Percentiles rank a stretch among this genome's conserved stretches.
Evolutionary conservation across 2,113 vertebrate genomes (phyloP).

Genomic region (Nestor notabilis): DNA sequence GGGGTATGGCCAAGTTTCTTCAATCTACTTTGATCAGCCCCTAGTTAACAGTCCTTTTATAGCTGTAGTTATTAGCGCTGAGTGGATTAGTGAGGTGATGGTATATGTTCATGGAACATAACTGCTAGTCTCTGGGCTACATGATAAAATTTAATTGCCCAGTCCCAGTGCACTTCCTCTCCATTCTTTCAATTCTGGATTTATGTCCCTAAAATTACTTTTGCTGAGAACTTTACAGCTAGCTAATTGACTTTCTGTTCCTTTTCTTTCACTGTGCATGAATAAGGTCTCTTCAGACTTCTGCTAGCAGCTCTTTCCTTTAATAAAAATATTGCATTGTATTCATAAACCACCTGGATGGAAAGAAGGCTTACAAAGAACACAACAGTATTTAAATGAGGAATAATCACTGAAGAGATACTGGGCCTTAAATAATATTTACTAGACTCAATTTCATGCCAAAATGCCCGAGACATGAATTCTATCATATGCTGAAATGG

Average conservation of each 20-base stretch:
- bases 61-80: neutral
- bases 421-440: neutral
- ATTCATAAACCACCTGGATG: neutral
- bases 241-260: constrained; percentile 18
- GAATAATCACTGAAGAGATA: neutral
- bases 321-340: neutral
- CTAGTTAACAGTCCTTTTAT: neutral
- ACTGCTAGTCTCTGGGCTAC: neutral
- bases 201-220: constrained; percentile 6
- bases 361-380: neutral
- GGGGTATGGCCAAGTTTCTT: neutral
- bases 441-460: neutral
- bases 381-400: neutral
- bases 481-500: neutral
- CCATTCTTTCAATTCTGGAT: neutral
- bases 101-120: neutral
- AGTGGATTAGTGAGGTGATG: neutral
- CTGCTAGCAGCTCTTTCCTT: neutral
- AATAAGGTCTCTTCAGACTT: neutral
- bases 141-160: neutral
- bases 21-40: neutral
- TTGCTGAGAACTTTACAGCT: constrained; percentile 1
- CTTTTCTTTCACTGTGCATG: neutral
- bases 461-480: neutral
- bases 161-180: neutral